Conservation (phyloP, 2,888 invertebrate species). For the Ormyrus labotus region DNA sequence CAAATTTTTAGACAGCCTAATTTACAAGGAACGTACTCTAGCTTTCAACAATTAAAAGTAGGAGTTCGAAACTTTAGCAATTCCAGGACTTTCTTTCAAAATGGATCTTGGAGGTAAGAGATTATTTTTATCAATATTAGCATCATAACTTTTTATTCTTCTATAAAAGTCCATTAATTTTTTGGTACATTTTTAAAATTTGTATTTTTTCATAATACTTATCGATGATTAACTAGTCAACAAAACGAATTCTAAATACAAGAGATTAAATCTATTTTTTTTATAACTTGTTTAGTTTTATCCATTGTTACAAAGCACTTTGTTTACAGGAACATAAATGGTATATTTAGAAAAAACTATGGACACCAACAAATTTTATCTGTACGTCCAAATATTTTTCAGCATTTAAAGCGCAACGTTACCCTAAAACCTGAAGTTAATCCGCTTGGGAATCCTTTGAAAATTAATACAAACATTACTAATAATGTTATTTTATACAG, state of each 20-base stretch:
- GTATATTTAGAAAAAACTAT: neutral
- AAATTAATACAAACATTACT: conserved; percentile 45
- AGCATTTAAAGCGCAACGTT: conserved; percentile 4
- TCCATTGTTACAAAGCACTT: too few species aligned
- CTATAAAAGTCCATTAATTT: too few species aligned
- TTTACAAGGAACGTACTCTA: conserved; percentile 4
- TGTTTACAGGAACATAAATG: too few species aligned
- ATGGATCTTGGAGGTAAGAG: conserved; percentile 24
- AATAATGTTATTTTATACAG: conserved; percentile 58
- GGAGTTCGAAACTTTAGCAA: conserved; percentile 6
- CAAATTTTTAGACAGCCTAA: conserved; percentile 12
- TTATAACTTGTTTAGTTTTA: too few species aligned
- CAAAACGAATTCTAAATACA: too few species aligned
- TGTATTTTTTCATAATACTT: too few species aligned
- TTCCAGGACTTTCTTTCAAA: conserved; percentile 1
- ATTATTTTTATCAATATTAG: conserved; percentile 10
- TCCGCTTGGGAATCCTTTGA: neutral
- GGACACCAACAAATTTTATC: neutral
- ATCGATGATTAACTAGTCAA: too few species aligned
- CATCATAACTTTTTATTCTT: neutral
- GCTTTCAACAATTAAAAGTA: neutral
- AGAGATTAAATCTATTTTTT: too few species aligned
- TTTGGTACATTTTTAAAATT: too few species aligned
- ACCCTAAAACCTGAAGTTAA: too few species aligned
- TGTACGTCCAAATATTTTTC: neutral